Base-by-base conservation (phyloP, 2,888 invertebrate species). In the Rosalia funebris region DNA sequence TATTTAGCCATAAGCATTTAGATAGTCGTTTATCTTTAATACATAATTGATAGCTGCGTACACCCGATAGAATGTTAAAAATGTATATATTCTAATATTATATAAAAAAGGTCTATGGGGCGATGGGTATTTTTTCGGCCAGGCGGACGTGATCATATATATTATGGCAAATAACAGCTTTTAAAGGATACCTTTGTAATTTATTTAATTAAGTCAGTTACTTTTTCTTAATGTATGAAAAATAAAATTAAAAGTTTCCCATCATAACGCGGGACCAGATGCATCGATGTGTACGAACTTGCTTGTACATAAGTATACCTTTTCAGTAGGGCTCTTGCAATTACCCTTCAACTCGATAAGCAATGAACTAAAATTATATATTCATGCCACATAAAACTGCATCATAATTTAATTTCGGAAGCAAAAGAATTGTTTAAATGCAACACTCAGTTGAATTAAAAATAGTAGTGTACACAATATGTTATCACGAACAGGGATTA, bases 1-100 rank as follows among this genome's bases (percentile, higher is more conserved):
- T 79, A 79, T 81, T 81, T 81, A 81, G 81, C 81, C 82, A 81
- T 80, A 80, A 81, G 81, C 81, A 80, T 76, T 81, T 71, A 69
- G 79, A 80, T 77, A 77, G 79, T 75, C 81, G 81, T 81, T 82
- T 81, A 82, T 82, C 81, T 82, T 77, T 80, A 81, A 81, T 81
- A 80, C 80, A 80, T 82, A 82, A 82, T 82, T 82, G 82, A 81
- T 82, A 79, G 81, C 81, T 81, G 75, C 76, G 76, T 75, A 77
- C 72, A 70, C 76, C 73, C 79, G 79, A 80, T 79, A 81, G 80
- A 81, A 81, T 81, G 77, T 78, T 76, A 80, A 81, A 80, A 80
- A 79, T 80, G 76, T 79, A 77, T 78, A 79, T 79, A 68, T 68
- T 68, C 68, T 68, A 68, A 68, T 69, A 69, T 63, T 66, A 61